Conservation (phyloP, 2,888 invertebrate species). For the Lottia scabra region DNA sequence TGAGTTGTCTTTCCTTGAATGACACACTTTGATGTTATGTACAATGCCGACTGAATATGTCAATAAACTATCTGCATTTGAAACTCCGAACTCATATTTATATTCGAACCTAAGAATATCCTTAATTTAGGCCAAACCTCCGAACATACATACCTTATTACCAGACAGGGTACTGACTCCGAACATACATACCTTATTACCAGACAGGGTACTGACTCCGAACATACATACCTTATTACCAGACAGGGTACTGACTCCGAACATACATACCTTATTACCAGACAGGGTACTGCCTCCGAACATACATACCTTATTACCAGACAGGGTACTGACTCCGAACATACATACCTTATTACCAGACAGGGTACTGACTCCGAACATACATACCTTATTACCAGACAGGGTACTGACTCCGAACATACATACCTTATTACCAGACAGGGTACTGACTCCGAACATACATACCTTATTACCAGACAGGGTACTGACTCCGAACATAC, state of each 20-base stretch:
- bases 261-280: conserved; percentile 61
- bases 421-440: conserved; percentile 61
- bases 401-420: conserved; percentile 55
- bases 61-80: no score
- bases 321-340: conserved; percentile 54
- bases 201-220: conserved; percentile 56
- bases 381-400: conserved; percentile 60
- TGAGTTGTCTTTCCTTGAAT: no score
- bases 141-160: conserved; percentile 58
- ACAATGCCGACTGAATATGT: no score
- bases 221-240: conserved; percentile 62
- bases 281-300: conserved; percentile 56
- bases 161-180: conserved; percentile 58
- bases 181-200: conserved; percentile 61
- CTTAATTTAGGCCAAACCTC: background rate
- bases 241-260: conserved; percentile 54
- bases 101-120: no score
- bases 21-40: no score
- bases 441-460: conserved; percentile 51
- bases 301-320: conserved; percentile 61
- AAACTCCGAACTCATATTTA: no score
- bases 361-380: conserved; percentile 54
- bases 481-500: conserved; percentile 50
- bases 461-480: conserved; percentile 61
- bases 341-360: conserved; percentile 61